A percentile compares a stretch with the other conserved stretches of the same genome.
Conservation (phyloP, 2,888 invertebrate genomes). For the Urechis unicinctus region DNA sequence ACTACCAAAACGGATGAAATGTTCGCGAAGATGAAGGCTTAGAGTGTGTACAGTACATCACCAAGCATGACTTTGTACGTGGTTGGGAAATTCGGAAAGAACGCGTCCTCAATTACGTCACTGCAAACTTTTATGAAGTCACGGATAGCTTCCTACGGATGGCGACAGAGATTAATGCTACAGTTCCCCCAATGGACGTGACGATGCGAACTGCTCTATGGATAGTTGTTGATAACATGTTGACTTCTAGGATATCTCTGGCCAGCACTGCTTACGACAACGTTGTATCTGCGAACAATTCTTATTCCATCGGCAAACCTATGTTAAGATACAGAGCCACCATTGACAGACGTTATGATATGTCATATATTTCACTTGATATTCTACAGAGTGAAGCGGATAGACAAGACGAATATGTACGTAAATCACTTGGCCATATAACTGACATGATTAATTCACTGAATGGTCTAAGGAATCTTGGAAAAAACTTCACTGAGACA, state of each 20-base stretch:
- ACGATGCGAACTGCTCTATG: neutral
- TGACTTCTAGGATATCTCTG: neutral
- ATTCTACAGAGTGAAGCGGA: neutral
- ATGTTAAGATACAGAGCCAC: slow-evolving; percentile 2
- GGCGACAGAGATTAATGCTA: neutral
- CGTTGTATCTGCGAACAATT: slow-evolving; percentile 3
- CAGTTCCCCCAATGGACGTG: neutral
- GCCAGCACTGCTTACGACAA: slow-evolving; percentile 2
- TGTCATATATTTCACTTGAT: slow-evolving; percentile 1
- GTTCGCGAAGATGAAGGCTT: slow-evolving; percentile 9
- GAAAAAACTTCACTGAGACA: neutral
- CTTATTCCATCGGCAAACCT: slow-evolving; percentile 5
- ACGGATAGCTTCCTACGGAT: neutral
- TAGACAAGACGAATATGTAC: neutral
- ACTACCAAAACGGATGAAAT: neutral
- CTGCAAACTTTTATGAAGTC: slow-evolving; percentile 5
- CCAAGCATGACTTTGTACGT: slow-evolving; percentile 12
- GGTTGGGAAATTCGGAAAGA: slow-evolving; percentile 10
- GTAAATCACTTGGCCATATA: neutral
- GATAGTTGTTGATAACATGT: neutral
- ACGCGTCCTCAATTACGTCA: slow-evolving; percentile 6
- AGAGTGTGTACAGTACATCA: slow-evolving; percentile 4
- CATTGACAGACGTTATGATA: slow-evolving; percentile 7
- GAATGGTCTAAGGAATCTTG: neutral
- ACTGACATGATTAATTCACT: neutral